A percentile compares a stretch with the other conserved stretches of the same genome.
Evolutionary conservation across 2,888 invertebrate species (phyloP).

Genomic region (Eudasyphora cyanicolor): DNA sequence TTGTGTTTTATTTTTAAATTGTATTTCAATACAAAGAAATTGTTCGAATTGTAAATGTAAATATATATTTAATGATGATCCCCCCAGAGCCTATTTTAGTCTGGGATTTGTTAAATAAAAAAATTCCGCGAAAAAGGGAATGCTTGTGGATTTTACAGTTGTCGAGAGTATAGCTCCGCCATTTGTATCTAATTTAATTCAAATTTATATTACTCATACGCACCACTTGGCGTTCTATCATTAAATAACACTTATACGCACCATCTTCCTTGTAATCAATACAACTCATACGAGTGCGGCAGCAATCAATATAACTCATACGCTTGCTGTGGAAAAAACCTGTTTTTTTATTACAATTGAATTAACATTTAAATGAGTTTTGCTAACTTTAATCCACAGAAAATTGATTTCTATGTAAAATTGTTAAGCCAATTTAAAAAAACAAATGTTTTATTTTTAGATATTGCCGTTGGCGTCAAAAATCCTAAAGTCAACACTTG

Average conservation of each 20-base stretch:
- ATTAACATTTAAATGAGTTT: background rate
- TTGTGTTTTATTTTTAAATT: background rate
- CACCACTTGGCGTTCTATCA: background rate
- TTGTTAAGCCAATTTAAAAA: background rate
- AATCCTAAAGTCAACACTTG: background rate
- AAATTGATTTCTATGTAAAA: background rate
- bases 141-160: no score
- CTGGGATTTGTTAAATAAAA: no score
- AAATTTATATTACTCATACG: constrained; percentile 2
- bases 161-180: no score
- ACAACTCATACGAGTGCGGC: no score
- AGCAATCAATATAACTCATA: background rate
- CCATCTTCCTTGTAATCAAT: no score
- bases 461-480: background rate
- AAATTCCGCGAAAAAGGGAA: no score
- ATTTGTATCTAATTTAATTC: background rate
- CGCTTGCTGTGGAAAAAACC: background rate
- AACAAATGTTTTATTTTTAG: background rate
- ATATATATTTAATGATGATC: constrained; percentile 22
- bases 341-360: background rate
- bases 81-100: background rate
- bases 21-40: constrained; percentile 29
- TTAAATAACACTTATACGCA: background rate
- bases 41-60: constrained; percentile 47
- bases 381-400: background rate